Evolutionary conservation across 1,140 invertebrate genomes (phyloP), one percentile per base, ranked within the genome.

Genomic region (Papilio polyxenes): DNA sequence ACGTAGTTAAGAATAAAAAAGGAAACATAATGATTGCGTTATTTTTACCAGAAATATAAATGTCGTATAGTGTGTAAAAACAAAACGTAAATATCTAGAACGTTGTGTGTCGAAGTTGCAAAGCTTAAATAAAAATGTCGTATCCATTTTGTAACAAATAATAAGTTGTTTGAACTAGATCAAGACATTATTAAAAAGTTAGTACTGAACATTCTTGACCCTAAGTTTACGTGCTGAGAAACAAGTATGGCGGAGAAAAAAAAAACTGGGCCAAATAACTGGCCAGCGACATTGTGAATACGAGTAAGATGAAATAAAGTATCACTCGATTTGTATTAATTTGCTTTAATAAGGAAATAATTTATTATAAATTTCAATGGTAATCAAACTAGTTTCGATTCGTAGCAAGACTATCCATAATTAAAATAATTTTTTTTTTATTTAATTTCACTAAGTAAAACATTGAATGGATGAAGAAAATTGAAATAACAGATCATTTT

Each of bases 191-290:
- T 23, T 51, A 53, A 77, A n/a, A 76, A 44, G 75, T 56, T 77
- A 51, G 48, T 51, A 53, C 23, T 51, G 20, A 77, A 77, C 75
- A 77, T 51, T 77, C 75, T 77, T 77, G 75, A 77, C 49, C 75
- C 49, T 77, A 51, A 77, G 49, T 56, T 77, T 77, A 77, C 44
- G 20, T 53, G 44, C 75, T 11, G 44, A 49, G 75, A 51, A 51
- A 77, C 49, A 15, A 37, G 75, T 53, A 53, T 20, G 23, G 20
- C 23, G 6, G 13, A 37, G n/a, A 75, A 37, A 77, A 77, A 76
- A 76, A n/a, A 77, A 77, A 77, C 49, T 77, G 49, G 75, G 49
- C n/a, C 75, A 53, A 77, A 77, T 77, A 77, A 77, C 75, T 51
- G 75, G 48, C 49, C 75, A 77, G 75, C 48, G 37, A 77, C 48